These are phyloP conservation scores for Pogonus chalceus DNA, from an alignment of 1,140 invertebrate genomes.

Conservation along the genomic window DNA sequence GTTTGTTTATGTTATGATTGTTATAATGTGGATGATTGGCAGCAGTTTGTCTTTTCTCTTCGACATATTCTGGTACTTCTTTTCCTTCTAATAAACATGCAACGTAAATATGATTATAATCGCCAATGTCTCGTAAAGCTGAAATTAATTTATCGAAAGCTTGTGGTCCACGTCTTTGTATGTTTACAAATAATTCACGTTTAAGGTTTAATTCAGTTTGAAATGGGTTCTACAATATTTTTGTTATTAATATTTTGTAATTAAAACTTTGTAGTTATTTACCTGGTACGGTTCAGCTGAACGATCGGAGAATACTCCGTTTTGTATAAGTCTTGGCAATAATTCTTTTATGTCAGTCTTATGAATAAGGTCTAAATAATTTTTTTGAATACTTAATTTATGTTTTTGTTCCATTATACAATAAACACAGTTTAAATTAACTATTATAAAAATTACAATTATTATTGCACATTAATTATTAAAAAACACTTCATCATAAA, in stretches of 20 bases:
- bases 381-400: conserved; percentile 31
- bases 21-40: background rate
- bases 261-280: conserved; percentile 17
- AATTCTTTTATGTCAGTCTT: conserved; percentile 35
- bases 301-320: conserved; percentile 35
- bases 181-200: conserved; percentile 31
- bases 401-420: conserved; percentile 33
- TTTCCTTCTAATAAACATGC: background rate
- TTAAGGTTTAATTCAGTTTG: conserved; percentile 32
- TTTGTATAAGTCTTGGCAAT: conserved; percentile 34
- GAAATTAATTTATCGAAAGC: conserved; percentile 36
- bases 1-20: background rate
- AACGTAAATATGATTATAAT: conserved; percentile 20
- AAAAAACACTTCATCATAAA: too few species aligned
- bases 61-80: background rate
- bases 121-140: conserved; percentile 32
- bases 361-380: conserved; percentile 35
- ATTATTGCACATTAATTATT: too few species aligned
- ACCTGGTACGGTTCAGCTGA: conserved; percentile 39
- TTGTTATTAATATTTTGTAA: too few species aligned
- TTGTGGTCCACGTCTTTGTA: conserved; percentile 34
- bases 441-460: too few species aligned
- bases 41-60: background rate
- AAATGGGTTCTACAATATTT: background rate
- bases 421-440: background rate